Percentiles rank a stretch among this genome's conserved stretches.
Evolutionary conservation across 2,888 invertebrate species (phyloP).

Genomic region (Bombyx huttoni): DNA sequence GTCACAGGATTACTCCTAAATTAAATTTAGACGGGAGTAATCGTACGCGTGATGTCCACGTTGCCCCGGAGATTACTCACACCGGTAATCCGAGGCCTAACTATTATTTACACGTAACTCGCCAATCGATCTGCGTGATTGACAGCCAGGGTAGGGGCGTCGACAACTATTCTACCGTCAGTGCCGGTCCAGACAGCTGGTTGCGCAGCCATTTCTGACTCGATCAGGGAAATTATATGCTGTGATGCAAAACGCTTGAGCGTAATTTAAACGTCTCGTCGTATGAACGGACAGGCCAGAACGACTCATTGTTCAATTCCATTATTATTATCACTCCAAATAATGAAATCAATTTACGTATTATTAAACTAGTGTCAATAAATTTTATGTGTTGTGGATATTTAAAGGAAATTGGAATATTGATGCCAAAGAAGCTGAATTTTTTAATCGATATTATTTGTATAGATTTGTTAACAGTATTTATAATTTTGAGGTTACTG

Average conservation of each 20-base stretch:
- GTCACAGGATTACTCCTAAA: background rate
- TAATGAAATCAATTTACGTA: no score
- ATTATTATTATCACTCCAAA: no score
- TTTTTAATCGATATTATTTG: no score
- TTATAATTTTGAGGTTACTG: no score
- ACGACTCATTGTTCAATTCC: no score
- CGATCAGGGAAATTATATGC: background rate
- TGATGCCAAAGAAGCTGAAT: no score
- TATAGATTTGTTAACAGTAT: no score
- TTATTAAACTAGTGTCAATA: no score
- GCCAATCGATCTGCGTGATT: conserved; percentile 43
- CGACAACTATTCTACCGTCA: conserved; percentile 9
- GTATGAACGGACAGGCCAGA: no score
- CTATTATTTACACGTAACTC: conserved; percentile 44
- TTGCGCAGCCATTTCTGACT: background rate
- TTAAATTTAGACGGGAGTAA: background rate
- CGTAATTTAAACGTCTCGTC: background rate
- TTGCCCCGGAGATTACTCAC: conserved; percentile 41
- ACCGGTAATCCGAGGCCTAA: conserved; percentile 38
- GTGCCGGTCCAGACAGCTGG: conserved; percentile 3
- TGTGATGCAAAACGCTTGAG: background rate
- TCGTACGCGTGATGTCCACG: conserved; percentile 36
- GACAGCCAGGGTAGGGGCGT: conserved; percentile 24
- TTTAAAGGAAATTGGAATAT: no score
- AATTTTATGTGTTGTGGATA: no score